phyloP scores from a whole-genome alignment of 2,113 vertebrate species.

The Heterotis niloticus region DNA sequence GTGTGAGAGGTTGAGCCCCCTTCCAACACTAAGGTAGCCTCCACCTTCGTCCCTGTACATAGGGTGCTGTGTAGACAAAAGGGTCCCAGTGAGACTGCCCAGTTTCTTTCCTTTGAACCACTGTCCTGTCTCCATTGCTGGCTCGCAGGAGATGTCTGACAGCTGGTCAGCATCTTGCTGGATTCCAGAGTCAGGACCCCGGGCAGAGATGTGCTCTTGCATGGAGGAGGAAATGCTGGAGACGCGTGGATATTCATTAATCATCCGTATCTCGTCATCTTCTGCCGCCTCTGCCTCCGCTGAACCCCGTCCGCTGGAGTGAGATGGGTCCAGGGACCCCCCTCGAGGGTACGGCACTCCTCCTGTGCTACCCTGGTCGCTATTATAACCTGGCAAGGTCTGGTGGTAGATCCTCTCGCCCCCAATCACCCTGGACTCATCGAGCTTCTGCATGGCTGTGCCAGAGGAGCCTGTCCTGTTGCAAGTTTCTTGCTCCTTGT shows the following conservation, averaged over 20 bases:
- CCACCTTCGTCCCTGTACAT: constrained; percentile 81
- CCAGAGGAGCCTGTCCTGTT: constrained; percentile 60
- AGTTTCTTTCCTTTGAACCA: constrained; percentile 95
- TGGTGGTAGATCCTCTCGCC: constrained; percentile 87
- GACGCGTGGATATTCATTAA: constrained; percentile 90
- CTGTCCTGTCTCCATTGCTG: constrained; percentile 74
- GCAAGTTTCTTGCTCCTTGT: constrained; percentile 62
- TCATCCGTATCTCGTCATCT: constrained; percentile 97
- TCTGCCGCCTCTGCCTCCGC: constrained; percentile 86
- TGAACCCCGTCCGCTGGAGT: constrained; percentile 92
- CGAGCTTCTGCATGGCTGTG: constrained; percentile 78
- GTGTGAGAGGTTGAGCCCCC: constrained; percentile 80
- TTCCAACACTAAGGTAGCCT: constrained; percentile 77
- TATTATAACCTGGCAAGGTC: constrained; percentile 80
- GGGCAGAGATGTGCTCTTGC: constrained; percentile 84
- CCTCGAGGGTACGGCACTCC: constrained; percentile 78
- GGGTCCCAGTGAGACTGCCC: constrained; percentile 70
- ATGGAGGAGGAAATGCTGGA: constrained; percentile 89
- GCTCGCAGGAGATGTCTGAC: constrained; percentile 92
- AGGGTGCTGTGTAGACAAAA: constrained; percentile 76
- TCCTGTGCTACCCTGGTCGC: constrained; percentile 57
- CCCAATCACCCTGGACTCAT: constrained; percentile 66
- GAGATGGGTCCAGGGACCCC: constrained; percentile 93
- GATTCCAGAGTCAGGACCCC: constrained; percentile 93
- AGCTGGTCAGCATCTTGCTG: constrained; percentile 95